phyloP scores from a whole-genome alignment of 2,113 vertebrate species.

The Parus major region DNA sequence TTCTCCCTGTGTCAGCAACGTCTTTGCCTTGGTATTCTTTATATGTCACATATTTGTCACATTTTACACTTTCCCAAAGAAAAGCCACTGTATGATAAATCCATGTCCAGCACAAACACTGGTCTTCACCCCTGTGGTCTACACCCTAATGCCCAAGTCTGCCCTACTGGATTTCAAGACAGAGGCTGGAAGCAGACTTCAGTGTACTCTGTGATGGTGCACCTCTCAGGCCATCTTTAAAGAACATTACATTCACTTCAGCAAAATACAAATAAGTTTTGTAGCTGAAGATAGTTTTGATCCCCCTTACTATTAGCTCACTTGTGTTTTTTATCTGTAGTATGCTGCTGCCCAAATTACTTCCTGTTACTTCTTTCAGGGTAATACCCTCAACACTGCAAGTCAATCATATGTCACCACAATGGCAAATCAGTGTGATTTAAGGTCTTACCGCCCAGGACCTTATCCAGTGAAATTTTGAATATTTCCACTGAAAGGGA shows the following conservation, averaged over 20 bases:
- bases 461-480: neutral
- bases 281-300: neutral
- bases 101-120: neutral
- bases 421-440: neutral
- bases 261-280: neutral
- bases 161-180: neutral
- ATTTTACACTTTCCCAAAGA: neutral
- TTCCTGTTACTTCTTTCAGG: neutral
- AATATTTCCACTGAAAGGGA: neutral
- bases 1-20: neutral
- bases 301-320: neutral
- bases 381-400: neutral
- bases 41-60: no score
- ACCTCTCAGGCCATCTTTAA: neutral
- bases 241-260: neutral
- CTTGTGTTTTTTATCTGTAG: neutral
- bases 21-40: neutral
- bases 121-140: no score
- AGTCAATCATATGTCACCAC: neutral
- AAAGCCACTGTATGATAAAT: neutral
- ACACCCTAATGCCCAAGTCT: neutral
- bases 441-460: neutral
- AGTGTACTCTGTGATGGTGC: neutral
- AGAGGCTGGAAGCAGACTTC: neutral
- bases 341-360: neutral